Percentiles rank a stretch among this genome's conserved stretches.
phyloP scores from a whole-genome alignment of 2,797 vertebrate genomes.

The Graptemys geographica region DNA sequence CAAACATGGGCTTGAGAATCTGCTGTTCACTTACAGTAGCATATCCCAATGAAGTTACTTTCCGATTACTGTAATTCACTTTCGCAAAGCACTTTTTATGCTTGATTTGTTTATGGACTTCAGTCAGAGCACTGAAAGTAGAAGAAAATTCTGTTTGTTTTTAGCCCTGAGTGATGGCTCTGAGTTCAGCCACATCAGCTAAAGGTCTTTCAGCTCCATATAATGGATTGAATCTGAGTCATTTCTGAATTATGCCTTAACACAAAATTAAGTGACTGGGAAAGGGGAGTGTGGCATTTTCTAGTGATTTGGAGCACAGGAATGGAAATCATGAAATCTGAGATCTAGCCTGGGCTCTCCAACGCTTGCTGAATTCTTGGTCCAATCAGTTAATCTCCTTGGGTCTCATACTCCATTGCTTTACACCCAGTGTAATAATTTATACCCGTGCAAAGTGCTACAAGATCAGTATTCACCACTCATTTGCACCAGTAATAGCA shows the following conservation, averaged over 20 bases:
- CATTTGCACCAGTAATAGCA: neutral
- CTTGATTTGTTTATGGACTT: conserved; percentile 52
- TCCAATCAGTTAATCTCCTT: neutral
- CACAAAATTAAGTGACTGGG: neutral
- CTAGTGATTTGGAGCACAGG: neutral
- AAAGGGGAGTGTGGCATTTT: too few relatives aligned
- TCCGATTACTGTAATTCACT: conserved; percentile 56
- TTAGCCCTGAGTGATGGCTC: neutral
- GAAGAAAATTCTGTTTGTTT: conserved; percentile 9
- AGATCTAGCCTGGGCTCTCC: neutral
- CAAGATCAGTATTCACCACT: fast-evolving
- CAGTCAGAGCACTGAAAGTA: conserved; percentile 26
- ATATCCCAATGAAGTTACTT: conserved; percentile 33
- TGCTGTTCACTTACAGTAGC: neutral
- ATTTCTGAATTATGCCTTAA: neutral
- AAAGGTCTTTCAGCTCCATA: neutral
- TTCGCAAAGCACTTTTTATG: conserved; percentile 39
- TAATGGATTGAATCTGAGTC: neutral
- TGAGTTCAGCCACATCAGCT: neutral
- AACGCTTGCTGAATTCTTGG: too few relatives aligned
- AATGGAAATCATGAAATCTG: fast-evolving
- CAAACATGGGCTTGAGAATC: neutral
- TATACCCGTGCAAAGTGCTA: neutral
- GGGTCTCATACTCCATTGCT: fast-evolving
- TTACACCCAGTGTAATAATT: fast-evolving